Evolutionary conservation across 92 coral and sea anemone genomes (phyloP), one percentile per base, ranked within the genome.

Genomic region (Phenganax subtilis): DNA sequence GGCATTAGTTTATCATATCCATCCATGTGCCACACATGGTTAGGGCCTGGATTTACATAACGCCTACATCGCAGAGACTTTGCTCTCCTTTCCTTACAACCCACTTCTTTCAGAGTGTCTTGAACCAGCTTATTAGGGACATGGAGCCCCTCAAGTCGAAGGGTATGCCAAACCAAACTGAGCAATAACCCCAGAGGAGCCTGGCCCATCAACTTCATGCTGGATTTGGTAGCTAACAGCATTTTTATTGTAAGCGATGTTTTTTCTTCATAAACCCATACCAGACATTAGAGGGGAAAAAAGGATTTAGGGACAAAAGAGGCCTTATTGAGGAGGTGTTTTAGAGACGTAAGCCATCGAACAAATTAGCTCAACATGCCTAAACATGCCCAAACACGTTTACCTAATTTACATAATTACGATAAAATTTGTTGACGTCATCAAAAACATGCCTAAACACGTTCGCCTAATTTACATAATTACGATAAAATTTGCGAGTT

Each of bases 11-110:
- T 59, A 59, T 59, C 65, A 25, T 59, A 59, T 14, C 65, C 65
- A 59, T 59, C 65, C 65, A 59, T 59, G 65, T 59, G 65, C 75
- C 75, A 70, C 9, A 53, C 75, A 70, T 31, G 54, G 9, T 70
- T 70, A 9, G 75, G 52, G 75, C 75, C 75, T 7, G 52, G 75
- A 70, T 70, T 70, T 15, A 44, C 14, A 12, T 70, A 70, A n/a
- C 0, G 27, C 17, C 75, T 70, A 7, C 54, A 53, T 51, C 75
- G 75, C 75, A 70, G 29, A 70, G 28, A 6, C 55, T 70, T 70
- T 16, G 75, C 54, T 70, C 25, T 70, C 31, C 75, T 70, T 51
- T 31, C 54, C 27, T 59, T 6, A 14, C 65, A 59, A 59, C 65
- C 65, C 2, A 59, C n/a, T 59, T 59, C 65, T 59, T 59, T 59